phyloP scores from a whole-genome alignment of 1,140 invertebrate species.

The Aphelenchoides fujianensis region DNA sequence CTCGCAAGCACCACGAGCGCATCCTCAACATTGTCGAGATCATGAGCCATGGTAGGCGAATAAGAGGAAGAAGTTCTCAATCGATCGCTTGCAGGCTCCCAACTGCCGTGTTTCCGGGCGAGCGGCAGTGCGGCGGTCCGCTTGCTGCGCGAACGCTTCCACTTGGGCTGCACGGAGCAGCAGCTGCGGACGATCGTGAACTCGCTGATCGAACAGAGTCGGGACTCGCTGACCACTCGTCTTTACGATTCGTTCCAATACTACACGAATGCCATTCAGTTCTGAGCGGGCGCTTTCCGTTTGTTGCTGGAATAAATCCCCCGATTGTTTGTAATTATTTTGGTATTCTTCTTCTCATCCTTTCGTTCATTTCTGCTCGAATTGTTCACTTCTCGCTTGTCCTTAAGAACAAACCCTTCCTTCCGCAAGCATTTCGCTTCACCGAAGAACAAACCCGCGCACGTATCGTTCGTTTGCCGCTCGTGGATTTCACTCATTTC shows the following conservation, averaged over 20 bases:
- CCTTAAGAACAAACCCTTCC: too few species aligned
- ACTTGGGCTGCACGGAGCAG: slow-evolving; percentile 87
- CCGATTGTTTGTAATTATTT: not conserved
- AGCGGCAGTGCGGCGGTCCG: slow-evolving; percentile 78
- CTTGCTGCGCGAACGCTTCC: slow-evolving; percentile 85
- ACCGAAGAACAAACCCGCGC: too few species aligned
- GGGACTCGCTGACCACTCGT: slow-evolving; percentile 92
- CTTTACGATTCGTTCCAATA: slow-evolving; percentile 99
- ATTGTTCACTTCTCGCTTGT: too few species aligned
- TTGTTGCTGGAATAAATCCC: too few species aligned
- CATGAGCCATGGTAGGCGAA: slow-evolving; percentile 82
- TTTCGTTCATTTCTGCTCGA: not conserved
- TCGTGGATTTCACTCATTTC: not conserved
- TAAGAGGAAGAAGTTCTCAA: not conserved
- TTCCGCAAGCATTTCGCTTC: too few species aligned
- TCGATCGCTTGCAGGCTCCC: slow-evolving; percentile 74
- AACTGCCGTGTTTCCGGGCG: slow-evolving; percentile 90
- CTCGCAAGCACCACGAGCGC: slow-evolving; percentile 92
- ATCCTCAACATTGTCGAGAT: slow-evolving; percentile 92
- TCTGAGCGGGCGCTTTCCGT: slow-evolving; percentile 62
- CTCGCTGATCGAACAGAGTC: slow-evolving; percentile 83
- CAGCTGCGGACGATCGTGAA: slow-evolving; percentile 87
- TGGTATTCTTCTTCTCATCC: not conserved
- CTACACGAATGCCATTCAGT: slow-evolving; percentile 94
- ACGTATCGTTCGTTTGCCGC: not conserved